Percentiles rank a stretch among this genome's conserved stretches.
Conservation (phyloP, 2,113 vertebrate species). For the Mustela lutreola region DNA sequence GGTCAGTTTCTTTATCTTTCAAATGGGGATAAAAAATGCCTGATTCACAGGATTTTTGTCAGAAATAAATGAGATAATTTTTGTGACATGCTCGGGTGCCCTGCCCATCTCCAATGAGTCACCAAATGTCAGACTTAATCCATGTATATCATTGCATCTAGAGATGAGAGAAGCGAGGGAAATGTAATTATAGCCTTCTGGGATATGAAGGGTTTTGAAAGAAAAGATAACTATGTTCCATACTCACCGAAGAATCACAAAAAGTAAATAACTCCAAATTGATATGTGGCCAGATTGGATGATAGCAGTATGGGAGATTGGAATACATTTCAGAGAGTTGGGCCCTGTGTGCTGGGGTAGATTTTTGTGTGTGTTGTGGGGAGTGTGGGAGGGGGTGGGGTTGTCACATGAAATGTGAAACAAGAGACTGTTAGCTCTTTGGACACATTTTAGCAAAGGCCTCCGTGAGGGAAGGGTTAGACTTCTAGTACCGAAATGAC, state of each 20-base stretch:
- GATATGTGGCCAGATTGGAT: background rate
- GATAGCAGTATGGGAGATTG: background rate
- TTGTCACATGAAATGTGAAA: background rate
- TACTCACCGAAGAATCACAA: constrained; percentile 33
- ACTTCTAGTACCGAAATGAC: constrained; percentile 32
- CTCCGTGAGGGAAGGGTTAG: background rate
- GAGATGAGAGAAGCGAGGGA: constrained; percentile 58
- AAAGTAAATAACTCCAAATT: background rate
- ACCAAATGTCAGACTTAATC: constrained; percentile 37
- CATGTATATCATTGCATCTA: background rate
- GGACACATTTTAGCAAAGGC: constrained; percentile 29
- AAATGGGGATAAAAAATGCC: constrained; percentile 17
- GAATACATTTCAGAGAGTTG: background rate
- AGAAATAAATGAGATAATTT: background rate
- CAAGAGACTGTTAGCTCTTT: constrained; percentile 44
- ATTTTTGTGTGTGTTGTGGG: too few species aligned
- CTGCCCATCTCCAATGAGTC: background rate
- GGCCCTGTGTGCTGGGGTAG: background rate
- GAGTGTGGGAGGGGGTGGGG: accelerated
- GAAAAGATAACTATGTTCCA: constrained; percentile 76
- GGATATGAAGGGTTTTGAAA: constrained; percentile 56
- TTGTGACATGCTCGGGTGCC: background rate
- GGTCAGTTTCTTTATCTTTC: constrained; percentile 40
- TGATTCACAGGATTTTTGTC: background rate
- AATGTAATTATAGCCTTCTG: constrained; percentile 71